Percentiles rank a stretch among this genome's conserved stretches.
Conservation (phyloP, 2,888 invertebrate genomes). For the Prosopocoilus inquinatus region DNA sequence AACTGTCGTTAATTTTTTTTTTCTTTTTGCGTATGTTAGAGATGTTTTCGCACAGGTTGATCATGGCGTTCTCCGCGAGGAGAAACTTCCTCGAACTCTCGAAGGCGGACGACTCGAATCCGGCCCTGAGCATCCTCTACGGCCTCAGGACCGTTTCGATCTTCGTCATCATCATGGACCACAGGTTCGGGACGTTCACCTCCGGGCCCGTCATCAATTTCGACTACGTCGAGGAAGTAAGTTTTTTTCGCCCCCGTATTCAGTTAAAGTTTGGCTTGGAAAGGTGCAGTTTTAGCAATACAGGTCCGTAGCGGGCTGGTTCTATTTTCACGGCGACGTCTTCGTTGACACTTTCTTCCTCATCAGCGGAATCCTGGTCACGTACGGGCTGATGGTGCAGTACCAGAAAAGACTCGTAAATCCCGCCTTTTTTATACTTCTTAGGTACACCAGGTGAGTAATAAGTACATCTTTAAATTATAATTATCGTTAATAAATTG, state of each 20-base stretch:
- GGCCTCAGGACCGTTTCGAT: constrained; percentile 60
- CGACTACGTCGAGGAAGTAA: constrained; percentile 56
- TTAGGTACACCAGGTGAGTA: constrained; percentile 62
- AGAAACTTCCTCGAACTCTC: constrained; percentile 47
- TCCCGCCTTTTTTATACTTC: constrained; percentile 54
- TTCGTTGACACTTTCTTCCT: constrained; percentile 66
- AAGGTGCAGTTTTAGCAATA: constrained; percentile 42
- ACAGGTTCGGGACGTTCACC: constrained; percentile 56
- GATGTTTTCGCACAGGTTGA: constrained; percentile 29
- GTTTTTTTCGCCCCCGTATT: constrained; percentile 4
- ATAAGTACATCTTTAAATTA: background rate
- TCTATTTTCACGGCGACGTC: constrained; percentile 61
- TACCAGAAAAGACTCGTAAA: constrained; percentile 50
- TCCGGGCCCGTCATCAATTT: constrained; percentile 59
- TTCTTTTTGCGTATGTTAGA: constrained; percentile 30
- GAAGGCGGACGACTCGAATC: constrained; percentile 48
- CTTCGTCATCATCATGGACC: constrained; percentile 57
- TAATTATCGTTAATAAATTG: background rate
- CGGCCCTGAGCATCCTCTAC: constrained; percentile 56
- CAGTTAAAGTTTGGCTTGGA: no score
- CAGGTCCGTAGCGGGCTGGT: constrained; percentile 44
- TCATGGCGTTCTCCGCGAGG: constrained; percentile 42
- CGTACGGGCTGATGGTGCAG: constrained; percentile 51
- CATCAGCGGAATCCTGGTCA: constrained; percentile 60
- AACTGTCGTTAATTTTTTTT: background rate